These are phyloP conservation scores for Tuberolachnus salignus DNA, from an alignment of 2,888 invertebrate species.

Conservation along the genomic window DNA sequence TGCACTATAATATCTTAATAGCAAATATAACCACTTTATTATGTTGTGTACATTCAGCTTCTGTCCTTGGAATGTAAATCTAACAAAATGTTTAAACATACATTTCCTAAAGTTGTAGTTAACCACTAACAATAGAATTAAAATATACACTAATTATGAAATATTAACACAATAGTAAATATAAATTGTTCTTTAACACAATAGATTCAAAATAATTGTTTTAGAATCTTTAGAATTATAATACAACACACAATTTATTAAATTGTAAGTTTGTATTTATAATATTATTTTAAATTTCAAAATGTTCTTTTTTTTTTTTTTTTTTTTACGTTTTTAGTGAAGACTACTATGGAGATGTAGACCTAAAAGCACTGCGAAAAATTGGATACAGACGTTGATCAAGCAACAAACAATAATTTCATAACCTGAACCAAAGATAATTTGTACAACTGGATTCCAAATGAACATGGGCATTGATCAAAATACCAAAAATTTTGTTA, in stretches of 20 bases:
- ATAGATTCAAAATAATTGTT: too few relatives aligned
- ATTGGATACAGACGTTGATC: slow-evolving; percentile 65
- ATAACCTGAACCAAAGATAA: slow-evolving; percentile 44
- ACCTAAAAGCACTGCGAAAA: slow-evolving; percentile 85
- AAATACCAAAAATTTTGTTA: slow-evolving; percentile 15
- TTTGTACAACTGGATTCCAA: slow-evolving; percentile 7
- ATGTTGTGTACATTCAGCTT: background rate
- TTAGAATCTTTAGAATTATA: too few relatives aligned
- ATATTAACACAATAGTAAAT: slow-evolving; percentile 23
- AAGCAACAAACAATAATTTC: background rate
- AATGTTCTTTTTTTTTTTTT: background rate
- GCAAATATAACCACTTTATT: background rate
- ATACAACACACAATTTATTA: too few relatives aligned
- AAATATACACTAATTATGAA: background rate
- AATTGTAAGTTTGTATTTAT: too few relatives aligned
- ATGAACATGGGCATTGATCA: slow-evolving; percentile 17
- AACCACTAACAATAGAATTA: slow-evolving; percentile 2
- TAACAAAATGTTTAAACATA: background rate
- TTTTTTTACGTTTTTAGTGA: slow-evolving; percentile 68
- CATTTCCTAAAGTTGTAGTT: background rate
- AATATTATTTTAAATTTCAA: too few relatives aligned
- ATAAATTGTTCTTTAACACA: too few relatives aligned
- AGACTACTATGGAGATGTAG: slow-evolving; percentile 91
- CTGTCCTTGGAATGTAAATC: background rate
- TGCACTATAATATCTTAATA: too few relatives aligned